Percentiles rank a stretch among this genome's conserved stretches.
These are phyloP conservation scores for Tragelaphus scriptus DNA, from an alignment of 2,113 vertebrate genomes.

Conservation along the genomic window DNA sequence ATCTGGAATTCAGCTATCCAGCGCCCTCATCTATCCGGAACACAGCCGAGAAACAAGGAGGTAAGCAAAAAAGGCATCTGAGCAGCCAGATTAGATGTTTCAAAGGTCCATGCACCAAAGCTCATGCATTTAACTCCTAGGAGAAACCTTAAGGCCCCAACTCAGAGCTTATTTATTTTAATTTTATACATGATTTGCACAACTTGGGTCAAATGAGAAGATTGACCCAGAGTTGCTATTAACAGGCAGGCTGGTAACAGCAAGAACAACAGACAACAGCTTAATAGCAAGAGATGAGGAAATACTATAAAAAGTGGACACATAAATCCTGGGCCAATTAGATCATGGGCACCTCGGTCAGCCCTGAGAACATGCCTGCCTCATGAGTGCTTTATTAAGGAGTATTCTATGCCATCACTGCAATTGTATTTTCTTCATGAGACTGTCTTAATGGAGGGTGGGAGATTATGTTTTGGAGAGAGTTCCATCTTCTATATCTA, in stretches of 20 bases:
- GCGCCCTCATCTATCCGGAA: slow-evolving; percentile 77
- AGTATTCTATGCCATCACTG: rapidly evolving
- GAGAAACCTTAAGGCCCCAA: not conserved
- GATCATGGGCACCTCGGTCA: not conserved
- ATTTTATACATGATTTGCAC: not conserved
- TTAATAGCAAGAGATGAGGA: slow-evolving; percentile 1
- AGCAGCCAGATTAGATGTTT: slow-evolving; percentile 68
- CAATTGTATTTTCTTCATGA: not conserved
- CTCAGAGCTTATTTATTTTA: not conserved
- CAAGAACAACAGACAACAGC: slow-evolving; percentile 10
- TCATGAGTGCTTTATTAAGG: not conserved
- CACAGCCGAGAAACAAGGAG: slow-evolving; percentile 76
- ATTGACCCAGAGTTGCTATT: not conserved
- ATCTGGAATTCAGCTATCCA: slow-evolving; percentile 75
- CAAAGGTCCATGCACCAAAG: slow-evolving; percentile 57
- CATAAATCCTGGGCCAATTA: not conserved
- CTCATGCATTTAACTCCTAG: slow-evolving; percentile 52
- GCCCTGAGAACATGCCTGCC: not conserved
- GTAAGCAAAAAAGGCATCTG: slow-evolving; percentile 74
- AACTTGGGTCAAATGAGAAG: not conserved
- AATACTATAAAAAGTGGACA: not conserved
- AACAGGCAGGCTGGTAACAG: not conserved
- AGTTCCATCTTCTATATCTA: too few species aligned
- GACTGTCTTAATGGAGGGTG: not conserved
- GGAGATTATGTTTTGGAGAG: not conserved